A percentile compares a stretch with the other conserved stretches of the same genome.
Conservation (phyloP, 2,888 invertebrate species). For the Sminthurides aquaticus region DNA sequence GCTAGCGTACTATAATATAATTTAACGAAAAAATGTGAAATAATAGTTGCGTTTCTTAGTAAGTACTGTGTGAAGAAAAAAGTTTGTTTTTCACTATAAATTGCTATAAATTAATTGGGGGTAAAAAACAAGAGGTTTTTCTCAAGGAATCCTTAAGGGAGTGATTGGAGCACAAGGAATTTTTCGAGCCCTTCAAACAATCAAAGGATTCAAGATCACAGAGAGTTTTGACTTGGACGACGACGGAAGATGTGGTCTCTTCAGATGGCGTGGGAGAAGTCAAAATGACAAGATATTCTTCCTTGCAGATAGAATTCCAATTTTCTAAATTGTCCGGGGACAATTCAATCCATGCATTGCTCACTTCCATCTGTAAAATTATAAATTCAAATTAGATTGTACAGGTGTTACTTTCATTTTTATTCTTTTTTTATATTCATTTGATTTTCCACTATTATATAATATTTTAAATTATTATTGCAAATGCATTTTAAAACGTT, state of each 20-base stretch:
- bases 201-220: background rate
- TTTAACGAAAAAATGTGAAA: too few relatives aligned
- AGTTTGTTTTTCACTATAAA: background rate
- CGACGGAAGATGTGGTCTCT: background rate
- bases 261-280: background rate
- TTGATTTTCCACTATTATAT: background rate
- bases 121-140: background rate
- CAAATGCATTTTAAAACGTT: too few relatives aligned
- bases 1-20: too few relatives aligned
- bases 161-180: background rate
- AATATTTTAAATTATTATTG: too few relatives aligned
- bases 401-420: too few relatives aligned
- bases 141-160: background rate
- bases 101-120: background rate
- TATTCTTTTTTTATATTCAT: too few relatives aligned
- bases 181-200: background rate
- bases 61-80: too few relatives aligned
- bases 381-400: background rate
- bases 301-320: background rate
- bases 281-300: background rate
- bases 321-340: constrained; percentile 19
- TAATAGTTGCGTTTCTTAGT: too few relatives aligned
- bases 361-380: constrained; percentile 22
- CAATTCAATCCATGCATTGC: constrained; percentile 16
- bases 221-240: background rate